A percentile compares a stretch with the other conserved stretches of the same genome.
Conservation (phyloP, 2,797 vertebrate genomes). For the Telmatherina bonti region DNA sequence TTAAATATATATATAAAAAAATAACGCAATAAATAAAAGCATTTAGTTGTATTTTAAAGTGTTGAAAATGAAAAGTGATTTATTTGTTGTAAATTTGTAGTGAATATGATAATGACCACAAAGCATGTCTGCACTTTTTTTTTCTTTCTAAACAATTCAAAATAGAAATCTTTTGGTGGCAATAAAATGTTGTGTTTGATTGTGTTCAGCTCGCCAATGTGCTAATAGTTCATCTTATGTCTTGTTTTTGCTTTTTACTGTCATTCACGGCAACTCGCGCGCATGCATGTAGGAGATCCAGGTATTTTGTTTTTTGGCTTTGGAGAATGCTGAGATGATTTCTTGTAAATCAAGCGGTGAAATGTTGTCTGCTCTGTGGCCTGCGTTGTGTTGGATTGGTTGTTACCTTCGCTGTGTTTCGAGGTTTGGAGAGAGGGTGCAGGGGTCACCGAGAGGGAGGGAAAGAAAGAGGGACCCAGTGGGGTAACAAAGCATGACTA, state of each 20-base stretch:
- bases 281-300: neutral
- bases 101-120: too few species aligned
- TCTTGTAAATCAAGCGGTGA: conserved; percentile 9
- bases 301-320: neutral
- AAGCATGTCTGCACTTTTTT: too few species aligned
- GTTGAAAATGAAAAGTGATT: too few species aligned
- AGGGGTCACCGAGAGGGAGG: conserved; percentile 42
- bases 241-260: neutral
- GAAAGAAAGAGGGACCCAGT: conserved; percentile 18
- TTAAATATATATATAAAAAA: too few species aligned
- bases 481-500: conserved; percentile 76
- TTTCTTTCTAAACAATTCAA: too few species aligned
- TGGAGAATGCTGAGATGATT: neutral
- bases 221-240: neutral
- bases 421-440: conserved; percentile 30
- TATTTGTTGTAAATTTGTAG: too few species aligned
- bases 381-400: conserved; percentile 11
- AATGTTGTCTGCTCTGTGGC: neutral
- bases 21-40: too few species aligned
- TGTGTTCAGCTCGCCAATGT: too few species aligned
- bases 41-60: too few species aligned
- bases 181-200: neutral
- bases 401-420: conserved; percentile 22
- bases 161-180: too few species aligned
- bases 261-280: neutral